These are phyloP conservation scores for Oreochromis grahami DNA, from an alignment of 2,797 vertebrate species.

Conservation along the genomic window DNA sequence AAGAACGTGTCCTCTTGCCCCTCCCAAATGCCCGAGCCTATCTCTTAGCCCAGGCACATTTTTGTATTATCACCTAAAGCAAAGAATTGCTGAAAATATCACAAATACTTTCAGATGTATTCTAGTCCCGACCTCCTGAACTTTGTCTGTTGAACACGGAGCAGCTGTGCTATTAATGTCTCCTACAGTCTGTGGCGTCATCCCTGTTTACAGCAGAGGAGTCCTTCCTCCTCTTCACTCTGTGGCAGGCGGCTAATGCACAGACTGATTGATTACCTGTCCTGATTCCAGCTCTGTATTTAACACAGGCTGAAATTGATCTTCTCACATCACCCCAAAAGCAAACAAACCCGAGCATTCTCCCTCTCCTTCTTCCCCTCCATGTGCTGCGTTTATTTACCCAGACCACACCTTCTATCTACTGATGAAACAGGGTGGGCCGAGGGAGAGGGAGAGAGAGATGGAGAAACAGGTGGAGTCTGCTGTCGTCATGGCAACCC, in stretches of 20 bases:
- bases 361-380: not conserved
- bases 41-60: not conserved
- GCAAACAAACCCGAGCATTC: not conserved
- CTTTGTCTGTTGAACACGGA: not conserved
- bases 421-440: conserved; percentile 41
- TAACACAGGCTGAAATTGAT: not conserved
- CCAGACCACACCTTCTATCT: conserved; percentile 33
- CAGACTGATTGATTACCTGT: not conserved
- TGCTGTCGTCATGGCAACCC: conserved; percentile 84
- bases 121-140: not conserved
- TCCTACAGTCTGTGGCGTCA: not conserved
- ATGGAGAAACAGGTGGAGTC: conserved; percentile 85
- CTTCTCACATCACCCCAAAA: not conserved
- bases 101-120: not conserved
- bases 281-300: not conserved
- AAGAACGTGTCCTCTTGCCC: not conserved
- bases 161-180: not conserved
- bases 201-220: not conserved
- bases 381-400: conserved; percentile 58
- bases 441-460: not conserved
- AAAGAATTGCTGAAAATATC: not conserved
- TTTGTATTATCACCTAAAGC: not conserved
- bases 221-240: not conserved
- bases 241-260: not conserved
- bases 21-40: rapidly evolving